A percentile compares a stretch with the other conserved stretches of the same genome.
These are phyloP conservation scores for Anastrepha ludens DNA, from an alignment of 1,140 invertebrate genomes.

Conservation along the genomic window DNA sequence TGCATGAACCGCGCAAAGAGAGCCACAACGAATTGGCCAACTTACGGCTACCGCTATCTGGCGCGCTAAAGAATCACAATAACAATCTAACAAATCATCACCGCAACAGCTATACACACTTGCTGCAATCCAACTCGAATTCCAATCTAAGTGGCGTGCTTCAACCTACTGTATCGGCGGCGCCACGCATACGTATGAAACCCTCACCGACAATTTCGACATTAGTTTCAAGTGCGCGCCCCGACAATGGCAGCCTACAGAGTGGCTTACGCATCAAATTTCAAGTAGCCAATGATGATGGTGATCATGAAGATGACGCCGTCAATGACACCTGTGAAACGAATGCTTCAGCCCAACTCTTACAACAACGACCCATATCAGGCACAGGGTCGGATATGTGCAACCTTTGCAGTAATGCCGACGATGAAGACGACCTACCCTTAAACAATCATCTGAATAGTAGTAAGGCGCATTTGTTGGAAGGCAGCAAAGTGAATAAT, in stretches of 20 bases:
- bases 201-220: slow-evolving; percentile 71
- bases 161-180: slow-evolving; percentile 58
- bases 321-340: neutral
- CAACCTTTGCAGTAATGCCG: neutral
- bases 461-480: slow-evolving; percentile 42
- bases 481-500: neutral
- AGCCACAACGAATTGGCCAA: slow-evolving; percentile 69
- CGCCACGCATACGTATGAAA: slow-evolving; percentile 59
- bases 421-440: neutral
- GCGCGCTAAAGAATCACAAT: slow-evolving; percentile 65
- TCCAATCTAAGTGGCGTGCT: slow-evolving; percentile 69
- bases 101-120: slow-evolving; percentile 57
- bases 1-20: slow-evolving; percentile 61
- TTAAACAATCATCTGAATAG: slow-evolving; percentile 4
- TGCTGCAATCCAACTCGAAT: slow-evolving; percentile 65
- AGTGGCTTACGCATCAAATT: slow-evolving; percentile 68
- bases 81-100: slow-evolving; percentile 59
- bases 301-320: neutral
- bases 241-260: slow-evolving; percentile 62
- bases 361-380: neutral
- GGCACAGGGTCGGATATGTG: neutral
- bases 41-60: slow-evolving; percentile 68
- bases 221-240: slow-evolving; percentile 60
- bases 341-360: neutral
- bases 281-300: neutral